Conservation (phyloP, 1,140 invertebrate species). For the Mesaphorura yosii region DNA sequence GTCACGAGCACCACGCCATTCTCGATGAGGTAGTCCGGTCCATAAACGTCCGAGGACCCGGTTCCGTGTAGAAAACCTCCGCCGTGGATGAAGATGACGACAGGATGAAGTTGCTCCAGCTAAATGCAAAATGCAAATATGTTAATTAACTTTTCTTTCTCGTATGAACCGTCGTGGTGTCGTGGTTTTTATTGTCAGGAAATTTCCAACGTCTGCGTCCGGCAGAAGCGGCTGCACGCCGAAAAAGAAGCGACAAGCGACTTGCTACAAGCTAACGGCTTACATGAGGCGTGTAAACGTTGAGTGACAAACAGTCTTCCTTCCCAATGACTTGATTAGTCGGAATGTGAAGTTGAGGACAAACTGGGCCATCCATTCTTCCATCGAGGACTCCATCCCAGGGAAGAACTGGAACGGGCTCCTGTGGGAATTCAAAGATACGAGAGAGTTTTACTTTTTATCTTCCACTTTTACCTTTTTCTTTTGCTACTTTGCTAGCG, state of each 20-base stretch:
- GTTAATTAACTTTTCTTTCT: conserved; percentile 13
- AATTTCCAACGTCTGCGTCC: too few species aligned
- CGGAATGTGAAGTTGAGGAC: conserved; percentile 46
- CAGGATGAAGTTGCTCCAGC: conserved; percentile 29
- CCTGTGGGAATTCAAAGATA: conserved; percentile 31
- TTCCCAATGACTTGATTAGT: conserved; percentile 33
- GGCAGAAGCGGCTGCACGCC: too few species aligned
- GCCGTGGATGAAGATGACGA: conserved; percentile 33
- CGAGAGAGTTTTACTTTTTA: conserved; percentile 3
- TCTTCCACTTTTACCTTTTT: not conserved
- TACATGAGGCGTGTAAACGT: conserved; percentile 45
- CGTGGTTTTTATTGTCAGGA: too few species aligned
- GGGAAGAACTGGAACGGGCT: conserved; percentile 45
- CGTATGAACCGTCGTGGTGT: conserved; percentile 52
- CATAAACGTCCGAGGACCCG: conserved; percentile 25
- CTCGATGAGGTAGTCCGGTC: conserved; percentile 31
- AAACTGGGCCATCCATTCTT: conserved; percentile 48
- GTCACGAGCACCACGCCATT: conserved; percentile 33
- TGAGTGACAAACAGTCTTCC: conserved; percentile 58
- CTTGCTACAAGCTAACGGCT: too few species aligned
- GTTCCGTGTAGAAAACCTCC: conserved; percentile 28
- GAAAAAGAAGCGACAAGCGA: too few species aligned
- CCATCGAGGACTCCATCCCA: conserved; percentile 51
- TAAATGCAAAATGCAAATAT: not conserved
- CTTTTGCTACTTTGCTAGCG: not conserved